Percentiles rank a stretch among this genome's conserved stretches.
phyloP scores from a whole-genome alignment of 2,888 invertebrate species.

The Tenthredo notha region DNA sequence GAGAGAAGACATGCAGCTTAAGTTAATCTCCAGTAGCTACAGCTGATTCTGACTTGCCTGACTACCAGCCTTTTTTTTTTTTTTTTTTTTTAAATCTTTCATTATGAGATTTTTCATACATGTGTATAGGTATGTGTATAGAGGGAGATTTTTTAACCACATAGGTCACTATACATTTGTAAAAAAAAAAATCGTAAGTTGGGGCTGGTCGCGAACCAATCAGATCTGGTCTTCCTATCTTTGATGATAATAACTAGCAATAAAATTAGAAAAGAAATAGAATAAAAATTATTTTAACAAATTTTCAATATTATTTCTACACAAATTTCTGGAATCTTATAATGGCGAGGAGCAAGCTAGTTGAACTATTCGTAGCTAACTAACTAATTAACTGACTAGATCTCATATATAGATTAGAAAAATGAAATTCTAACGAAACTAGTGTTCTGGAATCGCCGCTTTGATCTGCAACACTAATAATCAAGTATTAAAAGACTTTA shows the following conservation, averaged over 20 bases:
- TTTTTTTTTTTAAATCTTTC: no score
- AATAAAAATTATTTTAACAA: no score
- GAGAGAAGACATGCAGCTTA: neutral
- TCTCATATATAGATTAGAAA: neutral
- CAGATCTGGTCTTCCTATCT: no score
- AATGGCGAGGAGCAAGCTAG: neutral
- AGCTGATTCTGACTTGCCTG: neutral
- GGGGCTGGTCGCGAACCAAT: no score
- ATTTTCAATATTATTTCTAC: neutral
- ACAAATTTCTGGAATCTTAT: neutral
- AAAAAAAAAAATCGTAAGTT: no score
- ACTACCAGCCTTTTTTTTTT: neutral
- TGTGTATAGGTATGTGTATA: neutral
- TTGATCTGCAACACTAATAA: neutral
- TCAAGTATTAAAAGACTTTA: neutral
- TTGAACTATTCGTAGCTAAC: neutral
- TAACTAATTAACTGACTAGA: neutral
- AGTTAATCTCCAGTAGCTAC: neutral
- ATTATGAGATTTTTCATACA: neutral
- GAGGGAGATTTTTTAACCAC: neutral
- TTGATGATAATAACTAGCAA: no score
- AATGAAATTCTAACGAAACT: neutral
- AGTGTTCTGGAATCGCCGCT: conserved; percentile 5
- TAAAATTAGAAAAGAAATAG: no score
- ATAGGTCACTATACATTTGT: no score